Evolutionary conservation across 2,113 vertebrate species (phyloP).

Genomic region (Chroicocephalus ridibundus): DNA sequence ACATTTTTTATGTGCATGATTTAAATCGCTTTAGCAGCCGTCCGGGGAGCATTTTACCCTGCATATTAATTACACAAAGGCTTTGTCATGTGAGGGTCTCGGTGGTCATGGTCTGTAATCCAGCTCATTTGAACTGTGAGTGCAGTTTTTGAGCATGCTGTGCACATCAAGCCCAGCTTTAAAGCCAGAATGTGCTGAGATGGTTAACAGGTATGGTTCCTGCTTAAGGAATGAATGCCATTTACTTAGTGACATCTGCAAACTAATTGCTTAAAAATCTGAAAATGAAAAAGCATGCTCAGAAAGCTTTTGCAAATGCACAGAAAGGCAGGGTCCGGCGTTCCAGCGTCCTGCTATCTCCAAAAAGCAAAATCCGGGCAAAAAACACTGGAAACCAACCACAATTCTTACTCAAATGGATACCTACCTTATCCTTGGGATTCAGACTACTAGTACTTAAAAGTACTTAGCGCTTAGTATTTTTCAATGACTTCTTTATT

Average conservation of each 20-base stretch:
- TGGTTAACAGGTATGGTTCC: slow-evolving; percentile 82
- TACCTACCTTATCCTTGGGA: accelerated
- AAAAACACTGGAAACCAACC: not conserved
- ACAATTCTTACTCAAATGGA: accelerated
- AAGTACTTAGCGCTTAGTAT: accelerated
- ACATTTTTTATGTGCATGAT: slow-evolving; percentile 91
- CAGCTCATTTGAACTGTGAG: slow-evolving; percentile 86
- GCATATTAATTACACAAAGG: slow-evolving; percentile 97
- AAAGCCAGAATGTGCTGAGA: slow-evolving; percentile 73
- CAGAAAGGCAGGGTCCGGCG: not conserved
- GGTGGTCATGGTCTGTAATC: slow-evolving; percentile 88
- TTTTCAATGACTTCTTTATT: accelerated
- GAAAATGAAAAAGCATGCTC: not conserved
- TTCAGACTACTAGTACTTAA: not conserved
- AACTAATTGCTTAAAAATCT: slow-evolving; percentile 65
- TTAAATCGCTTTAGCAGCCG: slow-evolving; percentile 90
- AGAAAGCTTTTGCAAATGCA: slow-evolving; percentile 5
- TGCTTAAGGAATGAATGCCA: slow-evolving; percentile 78
- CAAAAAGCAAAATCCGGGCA: not conserved
- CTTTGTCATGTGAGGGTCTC: slow-evolving; percentile 86
- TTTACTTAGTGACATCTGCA: slow-evolving; percentile 79
- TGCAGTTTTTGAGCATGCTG: slow-evolving; percentile 85
- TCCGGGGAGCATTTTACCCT: slow-evolving; percentile 92
- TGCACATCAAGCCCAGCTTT: slow-evolving; percentile 78
- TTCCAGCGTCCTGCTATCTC: not conserved